Evolutionary conservation across 2,797 vertebrate species (phyloP), one percentile per base, ranked within the genome.

Genomic region (Macropodus opercularis): DNA sequence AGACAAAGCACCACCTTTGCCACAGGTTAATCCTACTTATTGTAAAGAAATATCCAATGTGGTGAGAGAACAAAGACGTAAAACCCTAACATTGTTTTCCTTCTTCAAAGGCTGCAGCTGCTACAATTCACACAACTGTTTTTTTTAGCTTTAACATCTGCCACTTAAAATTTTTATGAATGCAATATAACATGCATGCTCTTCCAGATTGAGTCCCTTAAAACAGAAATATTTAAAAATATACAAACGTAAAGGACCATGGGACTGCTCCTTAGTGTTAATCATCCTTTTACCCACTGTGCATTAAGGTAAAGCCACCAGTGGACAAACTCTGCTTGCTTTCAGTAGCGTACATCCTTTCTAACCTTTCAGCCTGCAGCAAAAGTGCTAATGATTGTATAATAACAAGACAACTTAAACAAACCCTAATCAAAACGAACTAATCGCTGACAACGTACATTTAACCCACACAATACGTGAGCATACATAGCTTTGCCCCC

Each of bases 341-440:
- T 39, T 65, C 44, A 64, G 23, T 34, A 39, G 26, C 14, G 48
- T 70, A 84, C 77, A 76, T 81, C 83, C 69, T 72, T 61, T 71
- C 57, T 61, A 56, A 72, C 31, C 57, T 46, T 56, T 27, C 50
- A 38, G 35, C 74, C 43, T 52, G 65, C 75, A 26, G 65, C n/a
- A 69, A 78, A 72, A 84, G 75, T 81, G 79, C 72, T 54, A 64
- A 72, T 81, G 73, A 83, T 75, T 79, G 44, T 69, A 51, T 62
- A 60, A 52, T 36, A 75, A 81, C 61, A 24, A 72, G 60, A 82
- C 59, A 47, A 72, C 40, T 51, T 22, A 62, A 64, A 63, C 2
- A 1, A 66, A 74, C 51, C 47, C 42, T 21, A 3, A 53, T 75
- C 23, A 17, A 67, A 75, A 60, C 50, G 40, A 78, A 63, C 66